These are phyloP conservation scores for Leuciscus waleckii DNA, from an alignment of 2,797 vertebrate genomes.

Conservation along the genomic window DNA sequence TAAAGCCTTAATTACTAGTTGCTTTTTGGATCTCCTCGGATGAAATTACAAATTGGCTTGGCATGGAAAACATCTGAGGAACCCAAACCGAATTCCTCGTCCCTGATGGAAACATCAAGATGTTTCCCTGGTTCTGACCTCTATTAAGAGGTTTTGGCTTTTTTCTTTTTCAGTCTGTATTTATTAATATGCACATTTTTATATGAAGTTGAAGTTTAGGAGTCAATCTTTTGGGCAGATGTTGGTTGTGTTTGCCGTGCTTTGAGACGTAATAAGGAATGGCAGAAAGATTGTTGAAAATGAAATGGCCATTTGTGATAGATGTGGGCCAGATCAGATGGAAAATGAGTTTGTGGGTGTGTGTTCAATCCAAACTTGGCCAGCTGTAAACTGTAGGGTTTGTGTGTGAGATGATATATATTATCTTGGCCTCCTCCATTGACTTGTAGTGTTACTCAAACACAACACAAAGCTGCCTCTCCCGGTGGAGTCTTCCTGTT, in stretches of 20 bases:
- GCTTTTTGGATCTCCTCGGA: constrained; percentile 55
- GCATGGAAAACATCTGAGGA: constrained; percentile 44
- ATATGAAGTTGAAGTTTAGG: constrained; percentile 10
- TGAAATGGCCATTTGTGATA: constrained; percentile 36
- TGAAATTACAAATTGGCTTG: constrained; percentile 63
- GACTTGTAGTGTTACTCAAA: constrained; percentile 15
- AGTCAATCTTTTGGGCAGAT: constrained; percentile 25
- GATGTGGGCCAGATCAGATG: constrained; percentile 43
- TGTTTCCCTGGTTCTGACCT: constrained; percentile 18
- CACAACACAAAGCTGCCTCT: constrained; percentile 23
- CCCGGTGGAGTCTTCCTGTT: constrained; percentile 40
- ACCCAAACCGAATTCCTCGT: constrained; percentile 50
- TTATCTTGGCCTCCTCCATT: constrained; percentile 11
- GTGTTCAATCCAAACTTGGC: constrained; percentile 13
- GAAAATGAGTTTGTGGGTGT: constrained; percentile 45
- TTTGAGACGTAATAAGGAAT: neutral
- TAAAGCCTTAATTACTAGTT: constrained; percentile 58
- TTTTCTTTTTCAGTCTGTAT: neutral
- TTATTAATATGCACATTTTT: neutral
- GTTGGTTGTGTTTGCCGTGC: neutral
- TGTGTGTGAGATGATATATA: constrained; percentile 24
- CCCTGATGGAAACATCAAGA: constrained; percentile 24
- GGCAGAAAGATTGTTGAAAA: constrained; percentile 6
- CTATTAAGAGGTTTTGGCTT: constrained; percentile 6
- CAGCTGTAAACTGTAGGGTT: constrained; percentile 35